Evolutionary conservation across 2,888 invertebrate genomes (phyloP), one percentile per base, ranked within the genome.

Genomic region (Athalia circularis): DNA sequence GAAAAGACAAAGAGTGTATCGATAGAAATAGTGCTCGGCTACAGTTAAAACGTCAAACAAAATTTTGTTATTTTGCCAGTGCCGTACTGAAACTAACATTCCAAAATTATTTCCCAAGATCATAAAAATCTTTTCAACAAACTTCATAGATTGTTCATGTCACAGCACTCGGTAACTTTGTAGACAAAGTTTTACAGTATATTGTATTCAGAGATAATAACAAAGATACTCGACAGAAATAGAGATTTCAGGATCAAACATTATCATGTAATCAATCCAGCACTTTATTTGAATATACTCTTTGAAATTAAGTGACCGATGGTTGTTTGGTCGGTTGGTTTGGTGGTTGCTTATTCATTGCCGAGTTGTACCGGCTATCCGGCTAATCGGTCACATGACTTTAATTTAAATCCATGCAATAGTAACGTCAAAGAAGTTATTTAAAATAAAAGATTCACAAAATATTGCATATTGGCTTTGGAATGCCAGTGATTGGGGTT

Each of bases 401-500:
- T 75, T 64, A 29, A 64, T 52, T 13, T 74, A 61, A 74, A 74
- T 61, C 47, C 13, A 61, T 61, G 48, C 29, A 74, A 74, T 8
- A 61, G 45, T 15, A 61, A 61, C 13, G 59, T 61, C 74, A 47
- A 74, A 61, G 29, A 48, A 50, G 3, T 75, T 62, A 62, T 59
- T 57, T 47, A 13, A 47, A 48, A 1, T 50, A 29, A 43, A 8
- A 15, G 29, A 54, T 29, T 9, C 9, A 68, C 7, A 75, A 62
- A 75, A 62, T 47, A 72, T 75, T 52, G 62, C 52, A 50, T 59
- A 62, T 59, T 64, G 75, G 75, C 64, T 75, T 13, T 75, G 85
- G 82, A 83, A 86, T 89, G 90, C 90, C 90, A 89, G 89, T 90
- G 89, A 90, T 90, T 90, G 90, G 90, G 84, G 90, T 90, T 90